phyloP scores from a whole-genome alignment of 2,797 vertebrate genomes.

The Darevskia mixta region DNA sequence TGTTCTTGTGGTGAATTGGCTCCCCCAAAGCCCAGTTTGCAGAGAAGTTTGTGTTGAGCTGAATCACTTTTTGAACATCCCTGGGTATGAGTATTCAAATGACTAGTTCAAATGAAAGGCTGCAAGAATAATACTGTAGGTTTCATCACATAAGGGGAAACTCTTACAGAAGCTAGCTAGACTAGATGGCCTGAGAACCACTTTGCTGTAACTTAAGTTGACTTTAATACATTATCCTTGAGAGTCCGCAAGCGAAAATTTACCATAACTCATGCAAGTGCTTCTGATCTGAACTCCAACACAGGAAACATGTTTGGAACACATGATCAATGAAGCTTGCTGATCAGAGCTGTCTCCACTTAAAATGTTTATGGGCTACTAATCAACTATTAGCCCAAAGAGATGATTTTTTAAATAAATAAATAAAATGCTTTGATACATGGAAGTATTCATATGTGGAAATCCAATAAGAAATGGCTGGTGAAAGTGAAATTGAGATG shows the following conservation, averaged over 20 bases:
- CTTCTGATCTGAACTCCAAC: constrained; percentile 68
- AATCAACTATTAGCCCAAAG: constrained; percentile 64
- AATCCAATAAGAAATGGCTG: constrained; percentile 40
- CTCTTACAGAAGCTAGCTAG: background rate
- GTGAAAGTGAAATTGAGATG: constrained; percentile 33
- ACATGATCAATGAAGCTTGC: constrained; percentile 75
- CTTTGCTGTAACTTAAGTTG: constrained; percentile 15
- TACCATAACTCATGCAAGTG: constrained; percentile 47
- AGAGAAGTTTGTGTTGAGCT: background rate
- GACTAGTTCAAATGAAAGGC: background rate
- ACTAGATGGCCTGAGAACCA: background rate
- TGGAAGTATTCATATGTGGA: background rate
- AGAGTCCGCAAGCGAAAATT: constrained; percentile 52
- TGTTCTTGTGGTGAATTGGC: background rate
- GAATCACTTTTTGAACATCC: background rate
- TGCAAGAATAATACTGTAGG: background rate
- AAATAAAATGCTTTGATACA: constrained; percentile 14
- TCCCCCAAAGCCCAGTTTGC: background rate
- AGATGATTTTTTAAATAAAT: constrained; percentile 2
- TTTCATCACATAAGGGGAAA: background rate
- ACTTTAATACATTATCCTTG: constrained; percentile 6
- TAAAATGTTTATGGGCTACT: constrained; percentile 72
- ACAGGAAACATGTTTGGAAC: constrained; percentile 75
- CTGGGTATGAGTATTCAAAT: background rate
- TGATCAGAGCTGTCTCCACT: constrained; percentile 71